Conservation (phyloP, 1,140 invertebrate genomes). For the Mizuhopecten yessoensis region DNA sequence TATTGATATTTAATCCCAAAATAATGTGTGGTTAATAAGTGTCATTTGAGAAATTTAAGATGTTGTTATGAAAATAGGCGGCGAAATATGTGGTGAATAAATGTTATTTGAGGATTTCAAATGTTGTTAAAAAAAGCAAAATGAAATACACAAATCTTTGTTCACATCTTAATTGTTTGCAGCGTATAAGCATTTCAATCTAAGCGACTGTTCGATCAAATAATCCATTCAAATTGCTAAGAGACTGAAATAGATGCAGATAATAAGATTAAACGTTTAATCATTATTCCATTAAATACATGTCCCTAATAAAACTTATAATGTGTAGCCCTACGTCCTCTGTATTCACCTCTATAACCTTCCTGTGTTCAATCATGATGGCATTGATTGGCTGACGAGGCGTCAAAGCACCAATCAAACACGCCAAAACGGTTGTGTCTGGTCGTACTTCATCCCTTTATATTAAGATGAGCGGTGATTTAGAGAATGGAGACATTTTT, state of each 20-base stretch:
- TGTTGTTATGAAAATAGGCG: too few species aligned
- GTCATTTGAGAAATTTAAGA: too few species aligned
- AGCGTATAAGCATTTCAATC: neutral
- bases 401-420: slow-evolving; percentile 10
- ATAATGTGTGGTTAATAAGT: too few species aligned
- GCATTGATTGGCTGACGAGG: slow-evolving; percentile 10
- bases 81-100: too few species aligned
- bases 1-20: too few species aligned
- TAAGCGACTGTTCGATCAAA: too few species aligned
- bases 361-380: neutral
- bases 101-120: too few species aligned
- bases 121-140: too few species aligned
- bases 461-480: neutral
- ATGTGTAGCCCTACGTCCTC: neutral
- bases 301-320: neutral
- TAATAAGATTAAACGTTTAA: neutral
- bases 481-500: neutral
- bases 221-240: neutral
- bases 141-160: too few species aligned
- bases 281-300: neutral
- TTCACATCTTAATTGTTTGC: neutral
- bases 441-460: neutral
- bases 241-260: neutral
- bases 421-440: neutral
- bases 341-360: neutral